Conservation (phyloP, 2,113 vertebrate species). For the sheep (Ovis aries) region DNA sequence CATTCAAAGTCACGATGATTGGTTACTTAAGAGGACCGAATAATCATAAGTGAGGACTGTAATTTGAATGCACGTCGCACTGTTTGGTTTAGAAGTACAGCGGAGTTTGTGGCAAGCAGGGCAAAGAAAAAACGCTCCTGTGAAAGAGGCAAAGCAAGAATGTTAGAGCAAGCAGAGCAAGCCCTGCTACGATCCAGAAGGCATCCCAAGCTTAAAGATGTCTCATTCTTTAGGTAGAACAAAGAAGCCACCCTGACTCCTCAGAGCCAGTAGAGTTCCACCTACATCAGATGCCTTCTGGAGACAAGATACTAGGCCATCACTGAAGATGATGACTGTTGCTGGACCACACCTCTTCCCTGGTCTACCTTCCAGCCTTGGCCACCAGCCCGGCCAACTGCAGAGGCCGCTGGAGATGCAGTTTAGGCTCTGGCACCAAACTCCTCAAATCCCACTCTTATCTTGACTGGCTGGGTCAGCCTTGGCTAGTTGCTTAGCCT, state of each 20-base stretch:
- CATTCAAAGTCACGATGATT: conserved; percentile 59
- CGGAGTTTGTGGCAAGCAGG: neutral
- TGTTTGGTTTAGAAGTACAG: conserved; percentile 39
- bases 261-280: neutral
- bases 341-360: neutral
- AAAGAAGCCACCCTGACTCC: neutral
- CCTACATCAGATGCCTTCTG: neutral
- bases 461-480: neutral
- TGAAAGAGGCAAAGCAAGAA: neutral
- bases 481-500: neutral
- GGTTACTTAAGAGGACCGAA: conserved; percentile 56
- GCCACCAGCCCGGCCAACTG: neutral
- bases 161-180: neutral
- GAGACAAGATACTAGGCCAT: neutral
- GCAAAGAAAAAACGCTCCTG: neutral
- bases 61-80: conserved; percentile 32
- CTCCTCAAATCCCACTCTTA: neutral
- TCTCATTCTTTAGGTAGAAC: neutral
- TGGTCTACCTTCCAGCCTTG: neutral
- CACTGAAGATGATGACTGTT: neutral
- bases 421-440: neutral
- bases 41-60: conserved; percentile 26
- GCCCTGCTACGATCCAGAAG: neutral
- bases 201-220: neutral
- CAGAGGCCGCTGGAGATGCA: neutral